Conservation (phyloP, 2,113 vertebrate genomes). For the Callospermophilus lateralis region DNA sequence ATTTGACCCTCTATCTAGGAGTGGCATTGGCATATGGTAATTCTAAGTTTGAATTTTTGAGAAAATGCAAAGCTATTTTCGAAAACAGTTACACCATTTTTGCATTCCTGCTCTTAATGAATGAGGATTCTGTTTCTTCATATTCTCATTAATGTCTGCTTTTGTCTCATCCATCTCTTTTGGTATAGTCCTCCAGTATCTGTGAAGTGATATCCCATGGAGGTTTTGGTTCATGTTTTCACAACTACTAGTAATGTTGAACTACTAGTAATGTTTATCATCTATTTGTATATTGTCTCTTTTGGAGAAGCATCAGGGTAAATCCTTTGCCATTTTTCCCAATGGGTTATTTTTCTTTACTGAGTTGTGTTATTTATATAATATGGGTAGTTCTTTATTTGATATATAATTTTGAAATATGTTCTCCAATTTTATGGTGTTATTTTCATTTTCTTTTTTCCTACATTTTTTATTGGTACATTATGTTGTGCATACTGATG, state of each 20-base stretch:
- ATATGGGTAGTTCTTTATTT: not conserved
- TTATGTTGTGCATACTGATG: too few species aligned
- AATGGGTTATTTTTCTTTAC: not conserved
- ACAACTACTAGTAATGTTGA: not conserved
- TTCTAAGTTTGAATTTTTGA: slow-evolving; percentile 20
- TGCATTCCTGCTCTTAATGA: not conserved
- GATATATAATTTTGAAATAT: not conserved
- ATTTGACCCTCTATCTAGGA: not conserved
- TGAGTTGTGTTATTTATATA: not conserved
- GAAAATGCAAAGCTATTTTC: not conserved
- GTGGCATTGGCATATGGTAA: not conserved
- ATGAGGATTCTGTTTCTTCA: not conserved
- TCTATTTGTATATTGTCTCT: not conserved
- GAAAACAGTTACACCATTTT: not conserved
- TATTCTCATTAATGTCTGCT: not conserved
- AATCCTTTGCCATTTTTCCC: not conserved
- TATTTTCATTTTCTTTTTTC: slow-evolving; percentile 33
- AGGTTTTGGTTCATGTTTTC: not conserved
- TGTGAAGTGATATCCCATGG: not conserved
- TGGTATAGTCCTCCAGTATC: not conserved
- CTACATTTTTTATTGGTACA: too few species aligned
- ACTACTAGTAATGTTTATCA: not conserved
- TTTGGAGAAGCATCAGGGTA: not conserved
- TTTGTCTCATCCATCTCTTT: not conserved
- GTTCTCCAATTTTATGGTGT: not conserved